Evolutionary conservation across 2,113 vertebrate genomes (phyloP), one percentile per base, ranked within the genome.

Genomic region (Aleadryas rufinucha): DNA sequence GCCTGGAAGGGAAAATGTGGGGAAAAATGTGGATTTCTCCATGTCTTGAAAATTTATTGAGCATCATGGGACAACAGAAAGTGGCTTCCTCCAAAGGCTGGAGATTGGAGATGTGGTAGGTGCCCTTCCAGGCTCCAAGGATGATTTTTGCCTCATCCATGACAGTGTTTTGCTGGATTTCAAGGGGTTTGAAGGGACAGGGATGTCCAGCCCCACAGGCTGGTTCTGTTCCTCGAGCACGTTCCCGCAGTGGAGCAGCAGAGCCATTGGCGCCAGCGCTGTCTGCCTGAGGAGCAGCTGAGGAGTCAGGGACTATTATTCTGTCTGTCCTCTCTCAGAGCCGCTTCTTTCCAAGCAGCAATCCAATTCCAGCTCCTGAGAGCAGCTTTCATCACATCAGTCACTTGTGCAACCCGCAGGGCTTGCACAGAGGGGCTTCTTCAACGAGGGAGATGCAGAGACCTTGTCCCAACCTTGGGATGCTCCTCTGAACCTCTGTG

Each of bases 221-320:
- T 60, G 75, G 61, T 24, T 82, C 47, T 94, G 44, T 31, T n/a
- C 26, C 24, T 54, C 0, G 1, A n/a, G 16, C 53, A 39, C 0
- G 0, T 66, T 52, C 54, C 42, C 59, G 5, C 28, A 42, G 6
- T 0, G 59, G 33, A 68, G 68, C 30, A 35, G 39, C 0, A 0
- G 41, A 35, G 42, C 16, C 35, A 0, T 11, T 3, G 14, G 35
- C 1, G 0, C 57, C 59, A 31, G 17, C 1, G 0, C 11, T 1
- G 28, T 65, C 71, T 52, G 53, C n/a, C 69, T n/a, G 33, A 2
- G 6, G 63, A 41, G 41, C 66, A 83, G 66, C 26, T 11, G 57
- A 64, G 71, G 53, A 76, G 49, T 21, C 4, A 3, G 53, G 42
- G 52, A 9, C 75, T 27, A 0, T 85, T 56, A 68, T 21, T 53